Conservation (phyloP, 1,140 invertebrate species). For the Coptotermes formosanus region DNA sequence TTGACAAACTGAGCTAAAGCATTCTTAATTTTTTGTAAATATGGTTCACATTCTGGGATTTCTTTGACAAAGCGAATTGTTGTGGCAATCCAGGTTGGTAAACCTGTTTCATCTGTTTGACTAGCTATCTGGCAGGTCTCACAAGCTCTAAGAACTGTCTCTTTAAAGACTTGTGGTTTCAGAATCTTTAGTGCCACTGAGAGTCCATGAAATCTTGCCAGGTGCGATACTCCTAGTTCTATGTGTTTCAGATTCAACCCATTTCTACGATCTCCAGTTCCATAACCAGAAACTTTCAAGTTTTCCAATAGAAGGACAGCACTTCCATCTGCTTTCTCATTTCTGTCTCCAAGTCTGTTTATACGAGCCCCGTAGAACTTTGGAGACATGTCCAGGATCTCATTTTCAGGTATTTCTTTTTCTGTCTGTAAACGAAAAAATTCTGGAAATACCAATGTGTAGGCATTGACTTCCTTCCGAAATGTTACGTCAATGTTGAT, state of each 20-base stretch:
- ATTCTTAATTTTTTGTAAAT: neutral
- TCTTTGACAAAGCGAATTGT: neutral
- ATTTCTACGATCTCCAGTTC: constrained; percentile 10
- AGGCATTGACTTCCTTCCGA: constrained; percentile 27
- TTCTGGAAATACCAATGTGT: constrained; percentile 9
- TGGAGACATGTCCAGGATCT: constrained; percentile 17
- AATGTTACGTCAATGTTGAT: constrained; percentile 21
- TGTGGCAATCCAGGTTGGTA: neutral
- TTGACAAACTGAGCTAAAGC: neutral
- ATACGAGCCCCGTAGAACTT: constrained; percentile 19
- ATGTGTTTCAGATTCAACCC: constrained; percentile 29
- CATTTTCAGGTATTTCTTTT: constrained; percentile 13
- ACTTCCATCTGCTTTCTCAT: constrained; percentile 7
- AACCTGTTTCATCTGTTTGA: neutral
- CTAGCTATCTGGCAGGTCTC: neutral
- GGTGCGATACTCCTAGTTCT: constrained; percentile 7
- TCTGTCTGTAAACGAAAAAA: constrained; percentile 18
- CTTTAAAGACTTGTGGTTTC: constrained; percentile 28
- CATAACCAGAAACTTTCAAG: constrained; percentile 13
- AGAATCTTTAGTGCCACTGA: constrained; percentile 22
- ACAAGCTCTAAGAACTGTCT: constrained; percentile 19
- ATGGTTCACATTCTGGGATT: constrained; percentile 25
- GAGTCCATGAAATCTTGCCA: constrained; percentile 28
- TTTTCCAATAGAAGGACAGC: constrained; percentile 24
- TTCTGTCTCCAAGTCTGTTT: neutral